phyloP scores from a whole-genome alignment of 1,140 invertebrate genomes.

The Macrostomum lignano region DNA sequence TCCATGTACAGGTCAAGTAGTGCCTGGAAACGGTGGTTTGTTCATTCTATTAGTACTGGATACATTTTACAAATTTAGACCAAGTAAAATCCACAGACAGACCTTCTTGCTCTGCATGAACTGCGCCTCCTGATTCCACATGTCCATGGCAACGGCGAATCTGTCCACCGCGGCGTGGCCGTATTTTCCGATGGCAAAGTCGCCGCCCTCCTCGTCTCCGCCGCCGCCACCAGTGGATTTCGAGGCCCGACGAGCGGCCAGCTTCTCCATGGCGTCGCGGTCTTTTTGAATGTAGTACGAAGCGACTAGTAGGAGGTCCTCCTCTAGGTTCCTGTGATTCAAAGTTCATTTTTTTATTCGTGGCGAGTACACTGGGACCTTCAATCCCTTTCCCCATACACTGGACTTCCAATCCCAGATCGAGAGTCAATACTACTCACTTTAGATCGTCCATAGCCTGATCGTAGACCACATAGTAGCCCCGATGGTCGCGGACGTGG shows the following conservation, averaged over 20 bases:
- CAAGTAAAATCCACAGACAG: constrained; percentile 7
- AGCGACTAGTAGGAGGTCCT: too few species aligned
- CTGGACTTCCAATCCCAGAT: not conserved
- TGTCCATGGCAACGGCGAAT: constrained; percentile 22
- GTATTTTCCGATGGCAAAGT: constrained; percentile 9
- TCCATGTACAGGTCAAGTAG: constrained; percentile 24
- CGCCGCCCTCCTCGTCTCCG: too few species aligned
- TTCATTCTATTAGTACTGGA: too few species aligned
- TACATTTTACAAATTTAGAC: too few species aligned
- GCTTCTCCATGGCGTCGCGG: too few species aligned
- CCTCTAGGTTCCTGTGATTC: too few species aligned
- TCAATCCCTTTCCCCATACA: not conserved
- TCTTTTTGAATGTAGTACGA: too few species aligned
- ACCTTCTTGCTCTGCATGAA: constrained; percentile 23
- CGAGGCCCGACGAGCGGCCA: too few species aligned
- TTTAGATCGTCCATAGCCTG: constrained; percentile 19
- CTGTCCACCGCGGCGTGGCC: constrained; percentile 22
- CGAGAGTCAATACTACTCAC: constrained; percentile 11
- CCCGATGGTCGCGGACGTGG: constrained; percentile 23
- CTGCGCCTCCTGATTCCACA: constrained; percentile 21
- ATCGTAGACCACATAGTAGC: constrained; percentile 23
- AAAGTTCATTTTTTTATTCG: too few species aligned
- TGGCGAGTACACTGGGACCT: too few species aligned
- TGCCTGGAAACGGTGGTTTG: too few species aligned
- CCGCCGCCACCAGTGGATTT: too few species aligned